These are phyloP conservation scores for Sciaenops ocellatus DNA, from an alignment of 2,797 vertebrate genomes.

Conservation along the genomic window DNA sequence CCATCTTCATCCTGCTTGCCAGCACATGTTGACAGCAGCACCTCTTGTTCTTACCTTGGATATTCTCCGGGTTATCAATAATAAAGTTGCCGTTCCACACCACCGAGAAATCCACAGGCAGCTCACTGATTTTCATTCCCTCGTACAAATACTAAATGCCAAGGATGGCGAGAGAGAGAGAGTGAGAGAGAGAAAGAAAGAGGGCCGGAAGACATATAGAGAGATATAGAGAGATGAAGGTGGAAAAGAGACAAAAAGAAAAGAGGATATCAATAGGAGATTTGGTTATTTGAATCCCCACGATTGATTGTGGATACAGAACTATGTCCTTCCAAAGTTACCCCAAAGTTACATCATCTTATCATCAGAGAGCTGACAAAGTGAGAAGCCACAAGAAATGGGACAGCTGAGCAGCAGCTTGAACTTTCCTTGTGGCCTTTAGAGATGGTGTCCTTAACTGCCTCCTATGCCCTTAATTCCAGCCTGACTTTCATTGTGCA, in stretches of 20 bases:
- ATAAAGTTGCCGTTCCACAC: conserved; percentile 99
- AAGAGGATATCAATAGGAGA: conserved; percentile 53
- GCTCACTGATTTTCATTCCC: conserved; percentile 95
- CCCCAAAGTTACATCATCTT: conserved; percentile 70
- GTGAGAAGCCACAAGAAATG: conserved; percentile 43
- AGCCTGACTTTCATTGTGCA: conserved; percentile 41
- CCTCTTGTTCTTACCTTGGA: conserved; percentile 89
- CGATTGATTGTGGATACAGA: conserved; percentile 32
- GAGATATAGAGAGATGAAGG: conserved; percentile 34
- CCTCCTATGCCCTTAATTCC: conserved; percentile 55
- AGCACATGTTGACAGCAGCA: conserved; percentile 22
- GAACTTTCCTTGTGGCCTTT: conserved; percentile 44
- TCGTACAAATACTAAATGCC: conserved; percentile 93
- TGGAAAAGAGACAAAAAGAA: conserved; percentile 42
- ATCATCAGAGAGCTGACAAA: conserved; percentile 57
- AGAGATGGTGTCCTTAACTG: conserved; percentile 54
- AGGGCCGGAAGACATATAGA: background rate
- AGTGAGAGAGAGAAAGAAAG: background rate
- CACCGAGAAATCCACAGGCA: conserved; percentile 96
- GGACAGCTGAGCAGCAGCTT: conserved; percentile 42
- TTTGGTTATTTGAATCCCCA: conserved; percentile 39
- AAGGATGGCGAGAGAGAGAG: conserved; percentile 11
- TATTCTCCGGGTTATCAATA: conserved; percentile 96
- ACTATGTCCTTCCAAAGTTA: conserved; percentile 50
- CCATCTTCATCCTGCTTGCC: conserved; percentile 11